Conservation (phyloP, 2,797 vertebrate species). For the Adrianichthys oophorus region DNA sequence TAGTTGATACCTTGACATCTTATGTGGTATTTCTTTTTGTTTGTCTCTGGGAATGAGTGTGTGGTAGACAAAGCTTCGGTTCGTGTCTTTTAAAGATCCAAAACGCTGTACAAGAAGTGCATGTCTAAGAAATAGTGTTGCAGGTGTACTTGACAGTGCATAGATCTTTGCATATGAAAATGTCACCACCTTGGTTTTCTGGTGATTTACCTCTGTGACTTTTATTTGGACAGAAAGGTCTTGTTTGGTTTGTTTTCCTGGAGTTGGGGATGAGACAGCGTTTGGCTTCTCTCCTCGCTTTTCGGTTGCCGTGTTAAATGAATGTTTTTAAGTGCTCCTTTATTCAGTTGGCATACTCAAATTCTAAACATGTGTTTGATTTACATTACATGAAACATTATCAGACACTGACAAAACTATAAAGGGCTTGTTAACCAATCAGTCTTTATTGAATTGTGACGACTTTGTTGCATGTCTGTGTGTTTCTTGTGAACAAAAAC, state of each 20-base stretch:
- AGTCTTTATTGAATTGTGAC: slow-evolving; percentile 81
- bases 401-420: slow-evolving; percentile 75
- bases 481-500: slow-evolving; percentile 76
- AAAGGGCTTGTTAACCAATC: slow-evolving; percentile 83
- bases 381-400: slow-evolving; percentile 54
- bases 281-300: slow-evolving; percentile 52
- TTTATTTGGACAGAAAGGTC: slow-evolving; percentile 22
- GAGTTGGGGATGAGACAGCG: slow-evolving; percentile 35
- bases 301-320: slow-evolving; percentile 39
- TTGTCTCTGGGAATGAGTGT: slow-evolving; percentile 32
- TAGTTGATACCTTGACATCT: slow-evolving; percentile 46
- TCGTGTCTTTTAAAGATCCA: slow-evolving; percentile 62
- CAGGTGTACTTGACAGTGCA: slow-evolving; percentile 46
- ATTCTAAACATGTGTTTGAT: slow-evolving; percentile 43
- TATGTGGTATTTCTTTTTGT: slow-evolving; percentile 36
- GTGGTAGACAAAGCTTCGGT: slow-evolving; percentile 40
- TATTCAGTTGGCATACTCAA: slow-evolving; percentile 37
- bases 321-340: slow-evolving; percentile 62
- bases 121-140: slow-evolving; percentile 65
- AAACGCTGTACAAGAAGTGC: slow-evolving; percentile 66
- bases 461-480: slow-evolving; percentile 85
- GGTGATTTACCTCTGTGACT: slow-evolving; percentile 63
- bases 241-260: slow-evolving; percentile 1
- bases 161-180: slow-evolving; percentile 46
- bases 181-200: slow-evolving; percentile 46